Conservation (phyloP, 1,140 invertebrate species). For the Scylla paramamosain region DNA sequence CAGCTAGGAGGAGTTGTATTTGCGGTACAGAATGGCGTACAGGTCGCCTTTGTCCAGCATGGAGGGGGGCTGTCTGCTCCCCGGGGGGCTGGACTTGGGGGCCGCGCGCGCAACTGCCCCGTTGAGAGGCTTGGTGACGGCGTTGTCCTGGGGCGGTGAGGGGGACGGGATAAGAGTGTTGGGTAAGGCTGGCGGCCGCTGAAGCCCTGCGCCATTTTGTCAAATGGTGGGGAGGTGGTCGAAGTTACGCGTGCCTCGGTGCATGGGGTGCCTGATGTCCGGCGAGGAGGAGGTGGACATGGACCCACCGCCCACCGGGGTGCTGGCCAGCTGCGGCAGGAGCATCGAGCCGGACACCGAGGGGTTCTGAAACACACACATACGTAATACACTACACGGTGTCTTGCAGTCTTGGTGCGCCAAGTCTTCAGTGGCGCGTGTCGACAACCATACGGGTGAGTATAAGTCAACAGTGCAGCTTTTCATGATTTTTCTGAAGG, state of each 20-base stretch:
- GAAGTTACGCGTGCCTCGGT: constrained; percentile 68
- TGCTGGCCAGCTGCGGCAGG: constrained; percentile 69
- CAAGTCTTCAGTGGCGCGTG: neutral
- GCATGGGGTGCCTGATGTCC: constrained; percentile 52
- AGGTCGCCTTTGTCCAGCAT: constrained; percentile 59
- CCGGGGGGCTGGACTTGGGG: constrained; percentile 31
- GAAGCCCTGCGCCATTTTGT: constrained; percentile 65
- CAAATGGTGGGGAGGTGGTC: constrained; percentile 69
- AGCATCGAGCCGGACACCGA: constrained; percentile 67
- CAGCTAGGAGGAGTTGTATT: constrained; percentile 68
- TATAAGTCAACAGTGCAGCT: neutral
- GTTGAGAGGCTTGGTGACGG: neutral
- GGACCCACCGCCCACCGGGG: constrained; percentile 55
- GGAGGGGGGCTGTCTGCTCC: constrained; percentile 30
- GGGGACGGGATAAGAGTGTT: constrained; percentile 57
- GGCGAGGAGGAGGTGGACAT: constrained; percentile 69
- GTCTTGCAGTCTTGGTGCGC: neutral
- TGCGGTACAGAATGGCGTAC: constrained; percentile 66
- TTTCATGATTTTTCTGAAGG: constrained; percentile 75
- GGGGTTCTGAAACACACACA: constrained; percentile 57
- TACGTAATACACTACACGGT: neutral
- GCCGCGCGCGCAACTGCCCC: neutral
- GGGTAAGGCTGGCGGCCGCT: constrained; percentile 27
- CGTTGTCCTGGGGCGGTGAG: constrained; percentile 7
- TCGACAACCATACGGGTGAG: neutral